These are phyloP conservation scores for Ylistrum balloti DNA, from an alignment of 1,140 invertebrate species.

Conservation along the genomic window DNA sequence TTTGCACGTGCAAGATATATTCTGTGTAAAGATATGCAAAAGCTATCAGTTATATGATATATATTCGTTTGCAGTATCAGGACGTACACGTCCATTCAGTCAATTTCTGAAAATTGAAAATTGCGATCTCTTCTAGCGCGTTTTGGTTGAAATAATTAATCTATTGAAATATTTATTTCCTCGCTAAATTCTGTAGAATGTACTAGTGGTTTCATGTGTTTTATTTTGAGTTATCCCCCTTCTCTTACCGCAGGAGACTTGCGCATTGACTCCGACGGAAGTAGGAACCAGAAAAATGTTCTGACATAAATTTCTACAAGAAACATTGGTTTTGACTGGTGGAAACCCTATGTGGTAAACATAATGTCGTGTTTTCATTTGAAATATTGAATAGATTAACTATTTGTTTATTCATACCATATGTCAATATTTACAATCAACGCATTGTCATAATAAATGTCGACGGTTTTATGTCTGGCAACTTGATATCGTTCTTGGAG, in stretches of 20 bases:
- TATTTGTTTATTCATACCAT: background rate
- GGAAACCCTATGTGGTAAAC: constrained; percentile 31
- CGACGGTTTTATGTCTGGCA: background rate
- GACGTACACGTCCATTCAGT: too few species aligned
- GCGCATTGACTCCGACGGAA: constrained; percentile 8
- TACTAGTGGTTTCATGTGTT: too few species aligned
- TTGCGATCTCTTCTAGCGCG: too few species aligned
- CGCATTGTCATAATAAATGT: constrained; percentile 13
- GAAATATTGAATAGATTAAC: background rate
- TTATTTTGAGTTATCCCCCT: background rate
- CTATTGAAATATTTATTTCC: too few species aligned
- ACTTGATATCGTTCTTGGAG: background rate
- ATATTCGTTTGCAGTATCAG: too few species aligned
- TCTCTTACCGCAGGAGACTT: background rate
- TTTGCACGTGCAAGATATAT: too few species aligned
- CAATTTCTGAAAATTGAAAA: too few species aligned
- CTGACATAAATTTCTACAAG: constrained; percentile 14
- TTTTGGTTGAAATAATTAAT: too few species aligned
- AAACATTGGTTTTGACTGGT: constrained; percentile 1
- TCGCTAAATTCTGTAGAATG: too few species aligned
- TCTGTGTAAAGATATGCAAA: too few species aligned
- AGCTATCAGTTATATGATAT: too few species aligned
- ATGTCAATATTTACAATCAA: background rate
- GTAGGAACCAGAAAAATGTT: constrained; percentile 38
- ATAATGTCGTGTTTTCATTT: background rate